Percentiles rank a stretch among this genome's conserved stretches.
These are phyloP conservation scores for Papilio helenus DNA, from an alignment of 1,140 invertebrate species.

Conservation along the genomic window DNA sequence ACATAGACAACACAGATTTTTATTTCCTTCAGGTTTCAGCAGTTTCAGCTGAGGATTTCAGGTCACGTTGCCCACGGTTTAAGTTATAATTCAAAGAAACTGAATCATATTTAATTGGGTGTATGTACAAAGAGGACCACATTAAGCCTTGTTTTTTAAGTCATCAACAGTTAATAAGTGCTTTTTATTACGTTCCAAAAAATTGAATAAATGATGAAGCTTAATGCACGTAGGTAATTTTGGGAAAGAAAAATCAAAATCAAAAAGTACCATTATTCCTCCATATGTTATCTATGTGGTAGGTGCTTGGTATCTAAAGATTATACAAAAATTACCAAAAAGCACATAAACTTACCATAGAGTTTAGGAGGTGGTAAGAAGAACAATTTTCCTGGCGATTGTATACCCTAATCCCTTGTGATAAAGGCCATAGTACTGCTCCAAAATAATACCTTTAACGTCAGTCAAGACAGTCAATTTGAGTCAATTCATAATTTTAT, in stretches of 20 bases:
- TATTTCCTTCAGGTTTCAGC: constrained; percentile 42
- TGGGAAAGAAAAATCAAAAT: background rate
- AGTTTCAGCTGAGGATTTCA: constrained; percentile 17
- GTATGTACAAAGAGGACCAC: background rate
- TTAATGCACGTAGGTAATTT: background rate
- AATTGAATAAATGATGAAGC: background rate
- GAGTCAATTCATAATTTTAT: background rate
- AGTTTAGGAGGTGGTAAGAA: background rate
- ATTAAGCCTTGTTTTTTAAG: background rate
- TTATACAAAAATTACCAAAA: background rate
- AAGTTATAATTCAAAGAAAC: background rate
- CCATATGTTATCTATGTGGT: background rate
- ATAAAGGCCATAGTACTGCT: background rate
- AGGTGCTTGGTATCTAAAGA: background rate
- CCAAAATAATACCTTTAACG: background rate
- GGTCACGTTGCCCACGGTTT: background rate
- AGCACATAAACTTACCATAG: background rate
- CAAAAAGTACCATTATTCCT: background rate
- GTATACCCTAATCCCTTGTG: background rate
- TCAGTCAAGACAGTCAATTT: background rate
- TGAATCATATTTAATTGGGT: background rate
- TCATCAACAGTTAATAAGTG: background rate
- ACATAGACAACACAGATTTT: constrained; percentile 51
- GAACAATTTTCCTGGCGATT: background rate
- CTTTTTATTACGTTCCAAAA: background rate